These are phyloP conservation scores for Dexiosoma caninum DNA, from an alignment of 2,888 invertebrate genomes.

Conservation along the genomic window DNA sequence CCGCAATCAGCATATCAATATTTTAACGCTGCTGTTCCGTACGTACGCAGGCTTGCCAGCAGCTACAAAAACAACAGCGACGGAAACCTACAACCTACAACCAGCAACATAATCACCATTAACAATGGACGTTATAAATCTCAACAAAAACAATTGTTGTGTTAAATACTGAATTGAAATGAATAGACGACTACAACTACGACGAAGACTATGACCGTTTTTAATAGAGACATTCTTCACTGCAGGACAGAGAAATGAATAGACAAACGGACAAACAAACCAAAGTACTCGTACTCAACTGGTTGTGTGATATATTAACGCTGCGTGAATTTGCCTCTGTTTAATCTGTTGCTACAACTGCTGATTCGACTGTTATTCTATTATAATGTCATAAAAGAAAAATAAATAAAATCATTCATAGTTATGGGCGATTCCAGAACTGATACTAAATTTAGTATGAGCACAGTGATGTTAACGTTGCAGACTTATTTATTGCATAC, in stretches of 20 bases:
- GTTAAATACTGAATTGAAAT: constrained; percentile 51
- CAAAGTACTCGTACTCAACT: background rate
- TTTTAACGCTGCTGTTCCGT: background rate
- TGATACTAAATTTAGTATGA: background rate
- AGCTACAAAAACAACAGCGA: background rate
- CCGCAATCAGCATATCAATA: constrained; percentile 52
- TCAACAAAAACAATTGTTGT: constrained; percentile 36
- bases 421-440: constrained; percentile 16
- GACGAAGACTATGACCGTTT: too few relatives aligned
- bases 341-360: background rate
- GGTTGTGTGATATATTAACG: constrained; percentile 25
- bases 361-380: constrained; percentile 16
- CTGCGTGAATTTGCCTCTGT: constrained; percentile 19
- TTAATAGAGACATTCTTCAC: background rate
- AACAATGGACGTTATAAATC: constrained; percentile 36
- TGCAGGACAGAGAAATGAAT: background rate
- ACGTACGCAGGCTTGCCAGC: constrained; percentile 5
- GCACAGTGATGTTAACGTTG: background rate
- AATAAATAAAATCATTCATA: constrained; percentile 38
- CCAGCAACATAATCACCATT: background rate
- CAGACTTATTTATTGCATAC: background rate
- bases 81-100: background rate
- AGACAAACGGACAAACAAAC: background rate
- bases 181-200: constrained; percentile 6
- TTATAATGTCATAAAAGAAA: constrained; percentile 53